A percentile compares a stretch with the other conserved stretches of the same genome.
These are phyloP conservation scores for Pseudochirops cupreus DNA, from an alignment of 2,797 vertebrate genomes.

Conservation along the genomic window DNA sequence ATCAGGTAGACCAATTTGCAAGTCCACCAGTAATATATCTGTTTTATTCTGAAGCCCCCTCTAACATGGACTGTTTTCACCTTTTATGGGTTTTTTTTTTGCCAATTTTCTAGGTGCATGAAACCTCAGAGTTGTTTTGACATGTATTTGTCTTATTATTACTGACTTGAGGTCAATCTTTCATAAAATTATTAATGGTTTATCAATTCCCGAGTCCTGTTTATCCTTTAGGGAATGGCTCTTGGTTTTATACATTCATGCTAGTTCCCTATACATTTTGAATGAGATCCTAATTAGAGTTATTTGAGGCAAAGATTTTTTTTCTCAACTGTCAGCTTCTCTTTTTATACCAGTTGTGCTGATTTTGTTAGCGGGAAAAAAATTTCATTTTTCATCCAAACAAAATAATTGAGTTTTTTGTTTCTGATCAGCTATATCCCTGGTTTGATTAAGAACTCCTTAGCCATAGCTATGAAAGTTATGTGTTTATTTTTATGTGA, in stretches of 20 bases:
- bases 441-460: not conserved
- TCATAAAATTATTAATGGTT: not conserved
- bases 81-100: not conserved
- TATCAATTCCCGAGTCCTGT: not conserved
- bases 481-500: not conserved
- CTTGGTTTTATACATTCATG: not conserved
- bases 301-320: not conserved
- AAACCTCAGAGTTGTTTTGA: not conserved
- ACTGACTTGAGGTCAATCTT: not conserved
- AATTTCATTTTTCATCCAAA: not conserved
- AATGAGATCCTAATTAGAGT: not conserved
- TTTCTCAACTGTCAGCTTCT: not conserved
- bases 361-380: not conserved
- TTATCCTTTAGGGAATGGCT: not conserved
- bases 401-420: not conserved
- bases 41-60: not conserved
- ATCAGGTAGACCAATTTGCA: not conserved
- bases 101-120: not conserved
- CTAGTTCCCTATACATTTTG: not conserved
- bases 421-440: not conserved
- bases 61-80: not conserved
- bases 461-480: not conserved
- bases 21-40: not conserved
- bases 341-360: not conserved
- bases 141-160: not conserved